phyloP scores from a whole-genome alignment of 2,888 invertebrate genomes.

The Branchellion lobata region DNA sequence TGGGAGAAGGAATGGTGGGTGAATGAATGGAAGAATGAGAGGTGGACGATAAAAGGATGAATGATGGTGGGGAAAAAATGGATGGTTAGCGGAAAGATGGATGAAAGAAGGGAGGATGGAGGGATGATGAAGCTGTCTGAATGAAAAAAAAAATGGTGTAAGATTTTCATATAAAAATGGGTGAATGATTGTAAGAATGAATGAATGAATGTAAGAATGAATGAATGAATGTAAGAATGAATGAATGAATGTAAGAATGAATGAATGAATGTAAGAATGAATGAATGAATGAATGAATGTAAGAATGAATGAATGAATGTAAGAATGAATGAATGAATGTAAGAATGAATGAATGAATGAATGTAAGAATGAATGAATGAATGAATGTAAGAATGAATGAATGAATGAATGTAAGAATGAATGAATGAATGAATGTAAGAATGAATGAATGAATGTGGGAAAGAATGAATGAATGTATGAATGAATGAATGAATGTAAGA shows the following conservation, averaged over 20 bases:
- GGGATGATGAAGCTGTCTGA: not conserved
- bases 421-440: constrained; percentile 8
- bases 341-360: constrained; percentile 9
- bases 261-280: constrained; percentile 8
- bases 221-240: constrained; percentile 8
- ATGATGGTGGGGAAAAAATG: not conserved
- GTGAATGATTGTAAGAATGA: not conserved
- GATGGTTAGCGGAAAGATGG: not conserved
- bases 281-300: constrained; percentile 13
- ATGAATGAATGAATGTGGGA: constrained; percentile 2
- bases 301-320: constrained; percentile 8
- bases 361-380: constrained; percentile 8
- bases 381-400: constrained; percentile 8
- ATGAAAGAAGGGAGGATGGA: not conserved
- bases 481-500: constrained; percentile 3
- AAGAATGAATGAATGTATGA: constrained; percentile 8
- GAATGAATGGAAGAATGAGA: constrained; percentile 8
- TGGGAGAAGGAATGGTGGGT: constrained; percentile 4
- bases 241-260: constrained; percentile 8
- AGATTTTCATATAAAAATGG: not conserved
- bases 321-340: constrained; percentile 8
- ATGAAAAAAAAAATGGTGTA: not conserved
- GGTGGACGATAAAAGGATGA: constrained; percentile 2
- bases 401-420: constrained; percentile 8
- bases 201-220: constrained; percentile 8